Evolutionary conservation across 2,888 invertebrate genomes (phyloP).

Genomic region (Brenthis daphne): DNA sequence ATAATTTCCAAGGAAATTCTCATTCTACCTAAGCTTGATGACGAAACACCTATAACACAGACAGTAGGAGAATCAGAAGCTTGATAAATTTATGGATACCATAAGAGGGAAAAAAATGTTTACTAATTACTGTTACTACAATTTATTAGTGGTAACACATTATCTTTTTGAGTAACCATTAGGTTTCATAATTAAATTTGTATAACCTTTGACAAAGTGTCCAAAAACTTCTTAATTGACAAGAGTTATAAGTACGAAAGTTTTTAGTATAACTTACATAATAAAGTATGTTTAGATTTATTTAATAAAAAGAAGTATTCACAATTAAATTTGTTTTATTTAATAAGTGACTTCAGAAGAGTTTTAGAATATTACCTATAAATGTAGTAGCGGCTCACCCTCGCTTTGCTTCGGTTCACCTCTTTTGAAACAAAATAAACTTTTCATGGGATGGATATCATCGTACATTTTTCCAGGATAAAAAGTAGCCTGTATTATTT

Average conservation of each 20-base stretch:
- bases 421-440: too few species aligned
- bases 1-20: slow-evolving; percentile 99
- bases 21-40: slow-evolving; percentile 97
- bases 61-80: slow-evolving; percentile 80
- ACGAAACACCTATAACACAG: slow-evolving; percentile 83
- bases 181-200: slow-evolving; percentile 11
- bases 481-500: too few species aligned
- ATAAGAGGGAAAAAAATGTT: neutral
- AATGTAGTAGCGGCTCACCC: too few species aligned
- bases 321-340: too few species aligned
- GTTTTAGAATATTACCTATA: too few species aligned
- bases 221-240: slow-evolving; percentile 1
- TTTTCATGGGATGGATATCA: too few species aligned
- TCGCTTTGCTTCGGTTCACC: too few species aligned
- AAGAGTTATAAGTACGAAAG: neutral
- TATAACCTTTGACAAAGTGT: slow-evolving; percentile 2
- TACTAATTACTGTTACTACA: neutral
- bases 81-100: slow-evolving; percentile 46
- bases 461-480: too few species aligned
- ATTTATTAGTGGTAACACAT: neutral
- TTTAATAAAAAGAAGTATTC: too few species aligned
- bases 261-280: too few species aligned
- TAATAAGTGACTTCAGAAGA: too few species aligned
- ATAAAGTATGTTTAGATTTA: too few species aligned
- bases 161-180: neutral